Conservation (phyloP, 2,797 vertebrate species). For the Ptychadena robeensis region DNA sequence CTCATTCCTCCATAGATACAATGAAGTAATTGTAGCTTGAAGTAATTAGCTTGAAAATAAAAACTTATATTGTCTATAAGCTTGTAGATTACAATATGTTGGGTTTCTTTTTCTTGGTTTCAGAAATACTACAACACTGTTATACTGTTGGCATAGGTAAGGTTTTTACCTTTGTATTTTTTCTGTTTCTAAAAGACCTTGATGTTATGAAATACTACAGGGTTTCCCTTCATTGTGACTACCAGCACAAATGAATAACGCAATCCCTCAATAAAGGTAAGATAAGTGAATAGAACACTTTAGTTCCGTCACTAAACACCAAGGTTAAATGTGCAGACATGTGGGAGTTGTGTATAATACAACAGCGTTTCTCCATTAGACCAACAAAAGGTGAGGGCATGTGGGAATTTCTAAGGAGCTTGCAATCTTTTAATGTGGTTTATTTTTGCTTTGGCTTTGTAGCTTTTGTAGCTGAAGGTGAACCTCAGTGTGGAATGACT, state of each 20-base stretch:
- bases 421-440: neutral
- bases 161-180: neutral
- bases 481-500: neutral
- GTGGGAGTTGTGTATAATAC: neutral
- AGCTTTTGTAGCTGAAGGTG: conserved; percentile 28
- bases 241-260: neutral
- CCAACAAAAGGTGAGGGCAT: neutral
- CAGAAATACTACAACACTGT: too few species aligned
- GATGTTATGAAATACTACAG: neutral
- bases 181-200: neutral
- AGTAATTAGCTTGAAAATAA: too few species aligned
- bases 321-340: conserved; percentile 28
- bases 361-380: neutral
- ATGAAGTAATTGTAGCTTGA: too few species aligned
- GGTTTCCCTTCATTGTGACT: neutral
- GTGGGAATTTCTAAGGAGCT: conserved; percentile 17
- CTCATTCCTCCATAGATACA: too few species aligned
- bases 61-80: too few species aligned
- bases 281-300: neutral
- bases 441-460: conserved; percentile 4
- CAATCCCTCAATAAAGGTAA: neutral
- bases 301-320: neutral
- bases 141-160: neutral
- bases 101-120: too few species aligned
- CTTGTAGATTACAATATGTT: too few species aligned